Conservation (phyloP, 1,140 invertebrate species). For the Panonychus citri region DNA sequence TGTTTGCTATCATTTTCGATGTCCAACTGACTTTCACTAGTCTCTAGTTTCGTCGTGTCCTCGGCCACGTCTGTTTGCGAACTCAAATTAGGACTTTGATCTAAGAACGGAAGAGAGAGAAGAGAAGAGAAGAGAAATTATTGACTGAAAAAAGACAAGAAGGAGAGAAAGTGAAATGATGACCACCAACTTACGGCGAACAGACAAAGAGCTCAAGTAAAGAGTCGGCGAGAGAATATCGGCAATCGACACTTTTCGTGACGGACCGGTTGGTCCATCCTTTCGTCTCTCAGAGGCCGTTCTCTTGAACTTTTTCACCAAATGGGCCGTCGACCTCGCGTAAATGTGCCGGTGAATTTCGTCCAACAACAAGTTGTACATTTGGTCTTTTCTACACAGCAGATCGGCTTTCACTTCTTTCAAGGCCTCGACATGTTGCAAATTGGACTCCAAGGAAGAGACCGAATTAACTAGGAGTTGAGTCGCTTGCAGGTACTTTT, state of each 20-base stretch:
- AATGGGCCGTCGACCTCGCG: constrained; percentile 19
- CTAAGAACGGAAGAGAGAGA: no score
- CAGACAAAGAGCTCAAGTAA: neutral
- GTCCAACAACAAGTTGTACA: constrained; percentile 41
- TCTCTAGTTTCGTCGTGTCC: constrained; percentile 28
- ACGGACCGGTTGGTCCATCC: constrained; percentile 17
- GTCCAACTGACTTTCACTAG: constrained; percentile 27
- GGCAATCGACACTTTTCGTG: constrained; percentile 1
- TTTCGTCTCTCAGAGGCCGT: constrained; percentile 17
- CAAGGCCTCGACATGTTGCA: constrained; percentile 42
- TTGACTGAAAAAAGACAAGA: no score
- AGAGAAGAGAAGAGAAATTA: no score
- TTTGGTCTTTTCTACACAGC: constrained; percentile 40
- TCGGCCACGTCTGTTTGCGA: neutral
- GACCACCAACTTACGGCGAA: neutral
- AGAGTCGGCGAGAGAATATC: constrained; percentile 4
- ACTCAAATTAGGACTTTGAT: neutral
- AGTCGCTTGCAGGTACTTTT: constrained; percentile 66
- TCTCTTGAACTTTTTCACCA: constrained; percentile 18
- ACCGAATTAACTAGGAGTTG: constrained; percentile 35
- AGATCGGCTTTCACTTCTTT: constrained; percentile 47
- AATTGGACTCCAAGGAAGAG: neutral
- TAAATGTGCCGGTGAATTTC: constrained; percentile 52
- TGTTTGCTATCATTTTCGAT: constrained; percentile 39
- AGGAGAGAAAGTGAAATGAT: no score